Conservation (phyloP, 2,888 invertebrate species). For the Diabrotica balteata region DNA sequence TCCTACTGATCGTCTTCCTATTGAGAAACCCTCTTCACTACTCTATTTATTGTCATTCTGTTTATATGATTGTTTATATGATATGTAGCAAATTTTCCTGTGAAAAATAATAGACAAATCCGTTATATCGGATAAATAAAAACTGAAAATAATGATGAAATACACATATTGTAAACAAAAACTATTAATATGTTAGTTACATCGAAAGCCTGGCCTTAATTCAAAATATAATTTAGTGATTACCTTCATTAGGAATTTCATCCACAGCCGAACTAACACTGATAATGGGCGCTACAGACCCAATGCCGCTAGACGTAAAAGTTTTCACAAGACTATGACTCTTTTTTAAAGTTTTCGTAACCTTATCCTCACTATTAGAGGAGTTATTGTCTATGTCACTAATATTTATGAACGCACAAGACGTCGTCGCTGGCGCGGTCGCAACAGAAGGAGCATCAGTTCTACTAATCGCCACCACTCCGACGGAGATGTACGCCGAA, state of each 20-base stretch:
- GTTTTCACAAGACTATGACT: conserved; percentile 58
- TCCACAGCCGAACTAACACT: conserved; percentile 78
- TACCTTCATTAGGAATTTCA: conserved; percentile 57
- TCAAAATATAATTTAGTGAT: background rate
- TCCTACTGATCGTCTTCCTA: too few relatives aligned
- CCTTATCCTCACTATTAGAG: conserved; percentile 38
- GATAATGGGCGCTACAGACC: conserved; percentile 66
- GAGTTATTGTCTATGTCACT: conserved; percentile 56
- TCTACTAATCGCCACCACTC: conserved; percentile 3
- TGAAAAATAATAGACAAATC: too few relatives aligned
- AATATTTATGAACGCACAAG: conserved; percentile 44
- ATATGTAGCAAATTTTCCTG: too few relatives aligned
- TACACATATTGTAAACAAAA: too few relatives aligned
- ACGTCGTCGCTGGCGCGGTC: conserved; percentile 1
- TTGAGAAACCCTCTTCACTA: too few relatives aligned
- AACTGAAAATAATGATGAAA: too few relatives aligned
- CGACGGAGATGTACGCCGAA: conserved; percentile 37
- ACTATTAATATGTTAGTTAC: too few relatives aligned
- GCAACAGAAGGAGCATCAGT: conserved; percentile 7
- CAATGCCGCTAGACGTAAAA: conserved; percentile 54
- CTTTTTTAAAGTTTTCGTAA: conserved; percentile 55
- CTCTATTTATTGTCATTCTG: too few relatives aligned
- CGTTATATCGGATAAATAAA: too few relatives aligned
- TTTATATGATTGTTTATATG: too few relatives aligned
- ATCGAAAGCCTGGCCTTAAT: too few relatives aligned